Evolutionary conservation across 2,797 vertebrate species (phyloP), one percentile per base, ranked within the genome.

Genomic region (Malacoctenus gilli): DNA sequence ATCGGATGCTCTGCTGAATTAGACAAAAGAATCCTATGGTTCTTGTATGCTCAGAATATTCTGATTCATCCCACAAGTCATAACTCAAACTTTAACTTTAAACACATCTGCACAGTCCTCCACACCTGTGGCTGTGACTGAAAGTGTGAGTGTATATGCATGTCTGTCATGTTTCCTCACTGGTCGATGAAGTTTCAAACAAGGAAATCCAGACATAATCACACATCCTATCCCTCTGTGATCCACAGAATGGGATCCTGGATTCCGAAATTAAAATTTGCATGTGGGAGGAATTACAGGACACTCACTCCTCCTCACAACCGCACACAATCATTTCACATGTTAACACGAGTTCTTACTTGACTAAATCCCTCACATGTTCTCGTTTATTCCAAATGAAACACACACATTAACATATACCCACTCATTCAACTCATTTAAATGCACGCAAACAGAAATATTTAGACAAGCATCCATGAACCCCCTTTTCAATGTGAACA

Each of bases 111-210:
- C 60, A 50, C 41, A 40, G 68, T 48, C 56, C 64, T 46, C 38
- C 39, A 56, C n/a, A 31, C 46, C 39, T 46, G 48, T 43, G 36
- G 8, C 18, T 59, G 28, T 44, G 53, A 18, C 32, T 55, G 15
- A 52, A 15, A 2, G 2, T 43, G 18, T 12, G 3, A 39, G 41
- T 51, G 34, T 76, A 10, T 40, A 18, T 59, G 42, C 43, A 40
- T 48, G 55, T 48, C 25, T 28, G 59, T 40, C 53, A 0, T 4
- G 54, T 54, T 54, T 54, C 36, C 77, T 69, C 72, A 77, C 75
- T 67, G 43, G 72, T 38, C 81, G 64, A 89, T 85, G 75, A 88
- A 78, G 89, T 91, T 91, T 91, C 79, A 90, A 88, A 89, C 79
- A 77, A 63, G 77, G 76, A 88, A 87, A 89, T 88, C 81, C 80